Evolutionary conservation across 2,797 vertebrate genomes (phyloP), one percentile per base, ranked within the genome.

Genomic region (Phylloscopus collybita): DNA sequence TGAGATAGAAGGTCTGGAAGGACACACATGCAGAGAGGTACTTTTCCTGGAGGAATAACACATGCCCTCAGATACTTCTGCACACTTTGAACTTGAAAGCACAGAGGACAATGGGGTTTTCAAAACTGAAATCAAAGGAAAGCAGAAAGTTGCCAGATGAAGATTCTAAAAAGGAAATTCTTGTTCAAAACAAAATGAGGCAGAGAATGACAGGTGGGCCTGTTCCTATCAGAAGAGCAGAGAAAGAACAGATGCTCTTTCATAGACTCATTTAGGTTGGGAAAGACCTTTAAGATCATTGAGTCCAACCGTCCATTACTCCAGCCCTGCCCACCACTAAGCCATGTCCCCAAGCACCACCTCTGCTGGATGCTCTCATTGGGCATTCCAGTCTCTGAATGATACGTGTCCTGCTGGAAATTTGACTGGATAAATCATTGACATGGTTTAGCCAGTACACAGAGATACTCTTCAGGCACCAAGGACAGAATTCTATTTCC

Each of bases 51-150:
- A 94, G 92, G 93, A 95, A 95, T 78, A 95, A 11, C 72, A 74
- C 86, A 87, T 78, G 92, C 91, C 76, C n/a, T 92, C 49, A 71
- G 72, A 89, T 94, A 84, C 47, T 94, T 95, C 60, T 84, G 84
- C 80, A 80, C 45, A 80, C 93, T 96, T 96, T 94, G 93, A 97
- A 90, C 80, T 88, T 96, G 88, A 96, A 97, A 96, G 93, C 60
- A 81, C 53, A 50, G 11, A 62, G 90, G 79, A 95, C 93, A 93
- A 93, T 91, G 81, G 73, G 70, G 89, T 90, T 96, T 94, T 96
- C 72, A 88, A 92, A 94, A 95, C 74, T 59, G 79, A 94, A 94
- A 93, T 92, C 62, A 94, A 96, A 96, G 80, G 53, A 86, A 85
- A 95, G 82, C 67, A 69, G 67, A 91, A 92, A 92, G 71, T 90